Base-by-base conservation (phyloP, 1,140 invertebrate species). In the Stegodyphus dumicola region DNA sequence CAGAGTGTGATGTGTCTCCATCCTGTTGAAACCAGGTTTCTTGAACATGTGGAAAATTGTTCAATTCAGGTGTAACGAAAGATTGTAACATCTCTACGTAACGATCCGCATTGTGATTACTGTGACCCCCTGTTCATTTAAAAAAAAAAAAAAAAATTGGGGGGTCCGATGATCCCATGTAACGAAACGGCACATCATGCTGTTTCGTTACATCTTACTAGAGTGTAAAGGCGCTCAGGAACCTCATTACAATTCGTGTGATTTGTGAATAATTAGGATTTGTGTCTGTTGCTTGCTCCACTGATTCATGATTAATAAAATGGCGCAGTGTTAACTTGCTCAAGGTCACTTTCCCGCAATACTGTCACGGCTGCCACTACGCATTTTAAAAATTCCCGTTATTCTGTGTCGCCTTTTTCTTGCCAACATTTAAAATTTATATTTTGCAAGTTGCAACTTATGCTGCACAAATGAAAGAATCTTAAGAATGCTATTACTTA, bases 141-240 rank as follows among this genome's bases (percentile, higher is more conserved):
- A 1, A 33, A 33, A 33, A 33, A 33, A 33, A 33, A 33, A 70
- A 70, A 49, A 87, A 33, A 65, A 87, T 49, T n/a, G n/a, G n/a
- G 2, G 4, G 78, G 56, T 15, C 56, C 5, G 15, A 60, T 60
- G 56, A 86, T 84, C 4, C 77, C 64, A 53, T 48, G 9, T 7
- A 49, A 48, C 4, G 33, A 48, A 9, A 86, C 18, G 10, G 85
- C 77, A 17, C 77, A 84, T 65, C 85, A 85, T n/a, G 85, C 78
- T 9, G 54, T 15, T n/a, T n/a, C n/a, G n/a, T n/a, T n/a, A n/a
- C 15, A 71, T 11, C 13, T 71, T 52, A n/a, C 71, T 17, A 9
- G 77, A 52, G 51, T 86, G 85, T 17, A 85, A 60, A 54, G 10
- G 7, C 17, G 15, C 7, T 15, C 17, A 15, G 49, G 33, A 6